These are phyloP conservation scores for Coendou prehensilis DNA, from an alignment of 2,797 vertebrate genomes.

Conservation along the genomic window DNA sequence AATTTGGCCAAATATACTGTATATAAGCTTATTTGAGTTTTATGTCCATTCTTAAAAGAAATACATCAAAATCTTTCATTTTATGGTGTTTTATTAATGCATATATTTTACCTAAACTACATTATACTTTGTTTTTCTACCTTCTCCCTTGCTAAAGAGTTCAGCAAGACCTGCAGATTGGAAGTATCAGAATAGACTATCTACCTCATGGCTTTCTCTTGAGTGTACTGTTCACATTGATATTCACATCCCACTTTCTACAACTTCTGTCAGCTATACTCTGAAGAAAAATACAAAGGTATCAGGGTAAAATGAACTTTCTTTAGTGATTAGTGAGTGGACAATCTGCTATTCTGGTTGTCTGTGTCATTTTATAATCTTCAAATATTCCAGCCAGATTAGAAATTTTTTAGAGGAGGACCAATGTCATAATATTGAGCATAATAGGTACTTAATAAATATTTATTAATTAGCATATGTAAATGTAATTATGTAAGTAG, in stretches of 20 bases:
- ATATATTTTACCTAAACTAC: slow-evolving; percentile 7
- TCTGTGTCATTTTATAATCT: slow-evolving; percentile 9
- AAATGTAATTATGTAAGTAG: background rate
- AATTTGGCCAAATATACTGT: slow-evolving; percentile 8
- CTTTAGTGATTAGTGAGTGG: slow-evolving; percentile 1
- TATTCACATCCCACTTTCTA: slow-evolving; percentile 92
- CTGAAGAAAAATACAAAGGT: slow-evolving; percentile 93
- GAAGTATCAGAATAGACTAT: slow-evolving; percentile 94
- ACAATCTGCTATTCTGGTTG: background rate
- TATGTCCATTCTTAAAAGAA: background rate
- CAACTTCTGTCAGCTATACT: slow-evolving; percentile 87
- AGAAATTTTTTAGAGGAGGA: background rate
- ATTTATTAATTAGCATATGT: slow-evolving; percentile 25
- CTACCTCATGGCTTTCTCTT: slow-evolving; percentile 92
- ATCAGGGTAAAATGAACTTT: slow-evolving; percentile 60
- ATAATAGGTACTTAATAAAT: background rate
- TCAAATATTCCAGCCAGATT: background rate
- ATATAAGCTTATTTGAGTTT: background rate
- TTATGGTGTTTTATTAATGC: slow-evolving; percentile 23
- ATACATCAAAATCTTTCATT: background rate
- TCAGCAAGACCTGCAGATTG: slow-evolving; percentile 96
- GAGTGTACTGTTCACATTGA: slow-evolving; percentile 93
- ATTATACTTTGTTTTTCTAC: slow-evolving; percentile 12
- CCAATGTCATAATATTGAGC: slow-evolving; percentile 26
- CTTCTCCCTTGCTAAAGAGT: slow-evolving; percentile 89